Evolutionary conservation across 64 coral and sea anemone genomes (phyloP).

Genomic region (Exaiptasia diaphana): DNA sequence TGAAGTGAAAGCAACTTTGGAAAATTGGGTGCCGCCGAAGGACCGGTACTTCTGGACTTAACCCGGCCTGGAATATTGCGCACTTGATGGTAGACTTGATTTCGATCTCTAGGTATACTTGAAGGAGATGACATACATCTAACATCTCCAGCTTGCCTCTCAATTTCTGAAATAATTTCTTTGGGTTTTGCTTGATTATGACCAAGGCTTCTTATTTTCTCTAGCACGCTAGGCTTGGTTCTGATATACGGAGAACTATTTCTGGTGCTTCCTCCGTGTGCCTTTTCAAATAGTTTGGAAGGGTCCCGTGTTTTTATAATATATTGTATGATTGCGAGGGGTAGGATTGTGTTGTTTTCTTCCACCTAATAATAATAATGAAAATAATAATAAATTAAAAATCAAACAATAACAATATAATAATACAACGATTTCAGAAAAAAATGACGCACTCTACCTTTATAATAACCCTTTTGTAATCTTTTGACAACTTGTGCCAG

Average conservation of each 20-base stretch:
- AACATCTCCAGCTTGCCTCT: conserved; percentile 48
- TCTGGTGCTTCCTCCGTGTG: not conserved
- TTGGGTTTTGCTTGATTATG: conserved; percentile 10
- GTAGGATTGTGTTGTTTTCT: not conserved
- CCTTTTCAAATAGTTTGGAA: not conserved
- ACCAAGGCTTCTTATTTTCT: not conserved
- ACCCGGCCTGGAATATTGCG: conserved; percentile 34
- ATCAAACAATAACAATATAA: too few relatives aligned
- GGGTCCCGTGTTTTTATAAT: not conserved
- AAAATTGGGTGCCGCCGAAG: conserved; percentile 27
- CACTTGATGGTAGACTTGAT: conserved; percentile 65
- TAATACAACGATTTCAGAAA: too few relatives aligned
- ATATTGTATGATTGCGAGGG: conserved; percentile 25
- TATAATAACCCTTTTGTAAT: not conserved
- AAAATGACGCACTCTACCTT: too few relatives aligned
- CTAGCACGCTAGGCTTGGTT: conserved; percentile 29
- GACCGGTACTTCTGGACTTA: conserved; percentile 51
- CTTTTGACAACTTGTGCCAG: conserved; percentile 3
- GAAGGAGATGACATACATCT: conserved; percentile 32
- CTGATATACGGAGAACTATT: not conserved
- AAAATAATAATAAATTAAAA: too few relatives aligned
- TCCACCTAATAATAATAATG: too few relatives aligned
- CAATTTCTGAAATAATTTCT: conserved; percentile 29
- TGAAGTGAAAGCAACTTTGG: conserved; percentile 65
- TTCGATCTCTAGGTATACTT: conserved; percentile 28